Base-by-base conservation (phyloP, 2,797 vertebrate species). In the Momotus momota region DNA sequence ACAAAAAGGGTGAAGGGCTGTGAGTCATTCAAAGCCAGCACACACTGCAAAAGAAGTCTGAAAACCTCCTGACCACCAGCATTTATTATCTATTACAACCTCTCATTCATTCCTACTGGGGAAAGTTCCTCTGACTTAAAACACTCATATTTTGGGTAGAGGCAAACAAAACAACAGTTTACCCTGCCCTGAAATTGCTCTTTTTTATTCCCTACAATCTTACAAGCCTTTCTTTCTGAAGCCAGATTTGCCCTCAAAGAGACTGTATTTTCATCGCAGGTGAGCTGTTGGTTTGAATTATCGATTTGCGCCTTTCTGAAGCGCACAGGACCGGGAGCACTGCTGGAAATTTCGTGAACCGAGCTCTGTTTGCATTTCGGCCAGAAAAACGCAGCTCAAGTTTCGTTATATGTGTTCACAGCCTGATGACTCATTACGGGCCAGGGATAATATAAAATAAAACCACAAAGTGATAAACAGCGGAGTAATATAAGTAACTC, bases 371-470 rank as follows among this genome's bases (percentile, higher is more conserved):
- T 97, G 94, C 95, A 96, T 83, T 81, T 85, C 82, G 27, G 21
- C 96, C 96, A 97, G 92, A 83, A 96, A 93, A 96, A 96, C 66
- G 84, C 93, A 96, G 96, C 93, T 97, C 86, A 90, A 90, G 86
- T 88, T 96, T 97, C 52, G 2, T 96, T 97, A 83, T 91, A 80
- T 81, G 87, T 97, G 94, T 97, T 98, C 55, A 93, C 97, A 97
- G 93, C 79, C 96, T 95, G 96, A 90, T 97, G 96, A 98, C 93
- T 97, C 97, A 97, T 97, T 97, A 95, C 90, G 86, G 97, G 89
- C 82, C 94, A 95, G 88, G 93, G 91, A 96, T 95, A 97, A 97
- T 93, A 96, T 95, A 96, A 97, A 97, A 97, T 97, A 92, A 97
- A 98, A 96, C 91, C 94, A 94, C 93, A 94, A 54, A 88, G 82